Evolutionary conservation across 2,888 invertebrate genomes (phyloP).

Genomic region (Drosophila maculinotata): DNA sequence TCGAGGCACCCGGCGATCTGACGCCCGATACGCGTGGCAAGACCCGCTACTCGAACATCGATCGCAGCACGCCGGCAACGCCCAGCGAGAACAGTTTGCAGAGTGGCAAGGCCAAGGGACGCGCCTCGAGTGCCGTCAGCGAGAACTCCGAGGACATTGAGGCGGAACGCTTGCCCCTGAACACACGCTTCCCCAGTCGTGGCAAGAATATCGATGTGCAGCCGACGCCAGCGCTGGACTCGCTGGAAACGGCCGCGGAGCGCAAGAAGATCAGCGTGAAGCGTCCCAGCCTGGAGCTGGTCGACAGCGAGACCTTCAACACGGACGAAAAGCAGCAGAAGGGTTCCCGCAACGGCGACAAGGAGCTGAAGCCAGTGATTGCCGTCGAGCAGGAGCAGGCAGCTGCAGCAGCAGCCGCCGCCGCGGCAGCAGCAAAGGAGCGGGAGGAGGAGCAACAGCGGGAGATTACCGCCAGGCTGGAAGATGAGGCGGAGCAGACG

Average conservation of each 20-base stretch:
- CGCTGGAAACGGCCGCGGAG: constrained; percentile 86
- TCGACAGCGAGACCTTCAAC: constrained; percentile 93
- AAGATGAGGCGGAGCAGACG: constrained; percentile 79
- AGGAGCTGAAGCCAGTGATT: constrained; percentile 77
- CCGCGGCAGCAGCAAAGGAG: constrained; percentile 59
- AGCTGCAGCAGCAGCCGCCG: constrained; percentile 65
- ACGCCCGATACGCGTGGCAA: constrained; percentile 86
- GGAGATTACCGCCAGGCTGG: constrained; percentile 43
- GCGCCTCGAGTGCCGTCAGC: constrained; percentile 77
- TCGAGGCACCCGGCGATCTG: constrained; percentile 55
- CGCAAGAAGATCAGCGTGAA: constrained; percentile 85
- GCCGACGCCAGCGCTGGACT: constrained; percentile 87
- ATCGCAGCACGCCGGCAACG: constrained; percentile 84
- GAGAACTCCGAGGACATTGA: constrained; percentile 74
- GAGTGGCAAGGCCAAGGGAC: constrained; percentile 87
- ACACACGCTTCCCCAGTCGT: constrained; percentile 93
- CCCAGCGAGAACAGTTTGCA: constrained; percentile 87
- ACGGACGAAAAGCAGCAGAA: constrained; percentile 86
- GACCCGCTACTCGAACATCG: constrained; percentile 84
- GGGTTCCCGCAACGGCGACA: constrained; percentile 82
- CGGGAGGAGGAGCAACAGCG: constrained; percentile 42
- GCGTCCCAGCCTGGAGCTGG: constrained; percentile 91
- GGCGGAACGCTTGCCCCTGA: constrained; percentile 89
- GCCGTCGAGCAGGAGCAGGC: constrained; percentile 79
- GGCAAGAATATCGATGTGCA: constrained; percentile 86